phyloP scores from a whole-genome alignment of 2,113 vertebrate genomes.

The Daboia siamensis region DNA sequence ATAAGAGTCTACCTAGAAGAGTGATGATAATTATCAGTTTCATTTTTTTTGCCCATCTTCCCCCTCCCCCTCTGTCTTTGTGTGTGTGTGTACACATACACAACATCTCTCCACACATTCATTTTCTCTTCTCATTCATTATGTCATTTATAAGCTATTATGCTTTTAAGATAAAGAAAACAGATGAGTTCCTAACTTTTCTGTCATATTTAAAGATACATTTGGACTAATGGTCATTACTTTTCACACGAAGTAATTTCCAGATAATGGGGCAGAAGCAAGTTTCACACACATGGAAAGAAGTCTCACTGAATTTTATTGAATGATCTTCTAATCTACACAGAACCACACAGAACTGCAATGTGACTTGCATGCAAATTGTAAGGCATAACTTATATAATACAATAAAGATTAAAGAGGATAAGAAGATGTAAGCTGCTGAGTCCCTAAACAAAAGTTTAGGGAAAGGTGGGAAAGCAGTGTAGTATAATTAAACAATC shows the following conservation, averaged over 20 bases:
- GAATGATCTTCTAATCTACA: not conserved
- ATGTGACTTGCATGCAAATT: not conserved
- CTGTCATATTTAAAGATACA: not conserved
- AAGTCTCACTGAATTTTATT: no score
- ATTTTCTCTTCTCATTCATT: not conserved
- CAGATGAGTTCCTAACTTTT: not conserved
- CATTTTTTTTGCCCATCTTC: not conserved
- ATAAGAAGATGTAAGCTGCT: not conserved
- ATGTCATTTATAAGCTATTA: not conserved
- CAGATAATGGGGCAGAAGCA: not conserved
- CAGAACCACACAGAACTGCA: not conserved
- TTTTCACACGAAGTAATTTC: not conserved
- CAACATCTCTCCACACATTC: no score
- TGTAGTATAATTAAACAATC: not conserved
- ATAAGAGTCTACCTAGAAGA: conserved; percentile 87
- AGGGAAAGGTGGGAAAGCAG: not conserved
- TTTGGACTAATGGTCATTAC: no score
- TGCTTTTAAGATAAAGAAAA: not conserved
- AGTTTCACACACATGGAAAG: not conserved
- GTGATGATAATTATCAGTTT: conserved; percentile 16
- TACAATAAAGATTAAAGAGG: not conserved
- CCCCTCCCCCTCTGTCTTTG: no score
- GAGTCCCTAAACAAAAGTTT: not conserved
- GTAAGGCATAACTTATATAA: not conserved
- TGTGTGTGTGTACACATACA: no score